These are phyloP conservation scores for Timema cristinae DNA, from an alignment of 2,888 invertebrate species.

Conservation along the genomic window DNA sequence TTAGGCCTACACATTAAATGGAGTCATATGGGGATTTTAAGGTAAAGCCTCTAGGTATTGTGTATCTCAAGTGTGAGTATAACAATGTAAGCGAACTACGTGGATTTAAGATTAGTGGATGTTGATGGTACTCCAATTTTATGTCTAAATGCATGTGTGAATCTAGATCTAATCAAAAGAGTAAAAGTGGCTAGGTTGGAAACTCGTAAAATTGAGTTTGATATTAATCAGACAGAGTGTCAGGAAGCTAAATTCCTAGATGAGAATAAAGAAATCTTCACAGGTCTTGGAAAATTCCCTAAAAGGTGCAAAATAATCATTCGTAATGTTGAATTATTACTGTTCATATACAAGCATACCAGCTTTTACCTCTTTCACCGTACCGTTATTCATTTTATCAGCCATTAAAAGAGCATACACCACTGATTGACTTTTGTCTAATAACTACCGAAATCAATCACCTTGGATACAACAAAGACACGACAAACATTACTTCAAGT, in stretches of 20 bases:
- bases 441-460: too few relatives aligned
- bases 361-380: too few relatives aligned
- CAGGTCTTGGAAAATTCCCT: neutral
- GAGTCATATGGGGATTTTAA: neutral
- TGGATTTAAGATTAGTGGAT: constrained; percentile 3
- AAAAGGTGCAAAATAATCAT: neutral
- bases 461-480: too few relatives aligned
- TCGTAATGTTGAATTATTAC: too few relatives aligned
- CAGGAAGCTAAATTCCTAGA: neutral
- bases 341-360: too few relatives aligned
- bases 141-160: neutral
- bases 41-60: neutral
- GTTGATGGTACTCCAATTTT: neutral
- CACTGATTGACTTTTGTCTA: too few relatives aligned
- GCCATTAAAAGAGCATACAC: too few relatives aligned
- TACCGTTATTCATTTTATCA: too few relatives aligned
- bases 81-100: neutral
- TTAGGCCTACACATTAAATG: neutral
- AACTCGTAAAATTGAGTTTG: neutral
- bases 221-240: neutral
- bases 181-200: neutral
- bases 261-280: neutral
- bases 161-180: neutral
- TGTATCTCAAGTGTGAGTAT: neutral
- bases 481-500: too few relatives aligned